Conservation (phyloP, 92 coral and sea anemone species). For the Pocillopora grandis region DNA sequence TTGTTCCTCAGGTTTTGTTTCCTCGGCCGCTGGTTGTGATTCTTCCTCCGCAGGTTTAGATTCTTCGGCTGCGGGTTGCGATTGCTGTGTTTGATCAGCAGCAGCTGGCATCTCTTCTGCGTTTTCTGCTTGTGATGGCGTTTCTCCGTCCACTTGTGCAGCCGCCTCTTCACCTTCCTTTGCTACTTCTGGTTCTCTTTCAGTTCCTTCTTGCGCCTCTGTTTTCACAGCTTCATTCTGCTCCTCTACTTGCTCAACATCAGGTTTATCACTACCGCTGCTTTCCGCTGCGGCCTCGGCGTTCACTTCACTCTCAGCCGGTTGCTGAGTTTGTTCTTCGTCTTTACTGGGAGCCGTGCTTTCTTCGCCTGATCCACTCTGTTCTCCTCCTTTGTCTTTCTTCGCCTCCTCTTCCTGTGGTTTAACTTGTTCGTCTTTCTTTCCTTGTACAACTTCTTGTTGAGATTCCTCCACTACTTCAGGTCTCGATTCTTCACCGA, state of each 20-base stretch:
- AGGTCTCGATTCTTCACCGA: slow-evolving; percentile 76
- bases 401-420: slow-evolving; percentile 10
- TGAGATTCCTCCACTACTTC: slow-evolving; percentile 62
- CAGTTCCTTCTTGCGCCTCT: slow-evolving; percentile 8
- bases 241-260: slow-evolving; percentile 5
- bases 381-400: slow-evolving; percentile 10
- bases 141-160: slow-evolving; percentile 19
- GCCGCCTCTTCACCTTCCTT: slow-evolving; percentile 3
- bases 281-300: slow-evolving; percentile 5
- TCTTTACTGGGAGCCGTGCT: slow-evolving; percentile 8
- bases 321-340: background rate
- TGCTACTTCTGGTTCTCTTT: slow-evolving; percentile 27
- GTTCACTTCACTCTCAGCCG: slow-evolving; percentile 3
- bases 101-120: slow-evolving; percentile 34
- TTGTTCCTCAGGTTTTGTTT: slow-evolving; percentile 28
- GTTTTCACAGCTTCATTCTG: slow-evolving; percentile 4
- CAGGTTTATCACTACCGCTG: slow-evolving; percentile 19
- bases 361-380: slow-evolving; percentile 15
- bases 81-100: slow-evolving; percentile 40
- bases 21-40: slow-evolving; percentile 22
- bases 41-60: slow-evolving; percentile 31
- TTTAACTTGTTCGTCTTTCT: background rate
- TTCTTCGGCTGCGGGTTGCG: slow-evolving; percentile 45
- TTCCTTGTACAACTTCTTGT: slow-evolving; percentile 17
- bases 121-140: slow-evolving; percentile 30